Conservation (phyloP, 2,113 vertebrate genomes). For the Diglossa brunneiventris region DNA sequence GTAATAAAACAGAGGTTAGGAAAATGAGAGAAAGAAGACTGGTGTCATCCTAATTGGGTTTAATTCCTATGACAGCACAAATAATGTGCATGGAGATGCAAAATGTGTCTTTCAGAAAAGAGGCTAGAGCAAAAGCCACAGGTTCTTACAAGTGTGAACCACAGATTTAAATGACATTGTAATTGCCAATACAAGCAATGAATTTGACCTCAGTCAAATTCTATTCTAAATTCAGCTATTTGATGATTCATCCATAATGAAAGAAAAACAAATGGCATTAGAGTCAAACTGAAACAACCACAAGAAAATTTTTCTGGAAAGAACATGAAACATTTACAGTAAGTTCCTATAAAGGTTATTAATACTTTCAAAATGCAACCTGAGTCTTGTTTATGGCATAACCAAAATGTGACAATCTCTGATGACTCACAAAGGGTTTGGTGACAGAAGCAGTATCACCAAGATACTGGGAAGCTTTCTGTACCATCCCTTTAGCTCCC, state of each 20-base stretch:
- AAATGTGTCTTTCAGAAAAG: neutral
- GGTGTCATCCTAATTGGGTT: neutral
- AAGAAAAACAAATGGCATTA: neutral
- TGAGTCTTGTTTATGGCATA: neutral
- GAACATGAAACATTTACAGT: neutral
- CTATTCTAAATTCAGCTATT: neutral
- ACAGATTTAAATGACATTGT: neutral
- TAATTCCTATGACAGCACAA: neutral
- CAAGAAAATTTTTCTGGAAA: neutral
- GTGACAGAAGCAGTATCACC: neutral
- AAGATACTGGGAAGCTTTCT: neutral
- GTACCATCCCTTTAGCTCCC: neutral
- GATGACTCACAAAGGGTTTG: neutral
- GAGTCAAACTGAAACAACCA: neutral
- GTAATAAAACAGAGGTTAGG: neutral
- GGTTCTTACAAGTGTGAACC: neutral
- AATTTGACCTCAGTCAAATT: neutral
- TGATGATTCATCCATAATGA: neutral
- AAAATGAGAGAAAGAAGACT: neutral
- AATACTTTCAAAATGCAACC: neutral
- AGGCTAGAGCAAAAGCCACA: neutral
- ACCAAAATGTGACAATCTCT: neutral
- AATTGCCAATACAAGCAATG: neutral
- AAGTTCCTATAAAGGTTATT: neutral
- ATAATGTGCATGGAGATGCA: neutral